Evolutionary conservation across 1,140 invertebrate species (phyloP).

Genomic region (Frieseomelitta varia): DNA sequence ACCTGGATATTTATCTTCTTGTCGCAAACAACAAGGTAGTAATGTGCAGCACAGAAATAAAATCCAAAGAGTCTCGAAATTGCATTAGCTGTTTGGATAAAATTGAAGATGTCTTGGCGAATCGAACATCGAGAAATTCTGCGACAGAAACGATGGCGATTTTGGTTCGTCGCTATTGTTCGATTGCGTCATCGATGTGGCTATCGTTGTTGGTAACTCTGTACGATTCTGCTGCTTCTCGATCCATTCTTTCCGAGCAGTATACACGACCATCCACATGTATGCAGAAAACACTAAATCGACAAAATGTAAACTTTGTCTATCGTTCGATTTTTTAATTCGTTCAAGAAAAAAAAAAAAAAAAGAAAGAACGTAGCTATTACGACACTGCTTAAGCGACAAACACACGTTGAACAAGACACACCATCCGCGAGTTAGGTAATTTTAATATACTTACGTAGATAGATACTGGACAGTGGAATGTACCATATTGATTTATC

Average conservation of each 20-base stretch:
- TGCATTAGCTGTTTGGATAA: constrained; percentile 29
- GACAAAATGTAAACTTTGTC: constrained; percentile 21
- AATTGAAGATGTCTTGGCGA: constrained; percentile 49
- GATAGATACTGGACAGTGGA: constrained; percentile 73
- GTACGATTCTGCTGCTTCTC: neutral
- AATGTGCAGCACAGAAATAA: neutral
- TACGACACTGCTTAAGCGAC: neutral
- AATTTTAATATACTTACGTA: constrained; percentile 71
- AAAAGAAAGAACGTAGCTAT: too few species aligned
- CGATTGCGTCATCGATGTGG: neutral
- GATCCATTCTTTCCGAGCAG: constrained; percentile 69
- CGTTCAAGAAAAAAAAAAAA: neutral
- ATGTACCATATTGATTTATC: constrained; percentile 72
- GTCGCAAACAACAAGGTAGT: neutral
- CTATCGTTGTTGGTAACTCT: neutral
- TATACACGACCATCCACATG: constrained; percentile 75
- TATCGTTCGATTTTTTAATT: neutral
- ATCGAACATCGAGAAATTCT: constrained; percentile 65
- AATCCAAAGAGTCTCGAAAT: neutral
- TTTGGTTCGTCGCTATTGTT: constrained; percentile 69
- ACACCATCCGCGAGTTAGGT: neutral
- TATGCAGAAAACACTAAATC: constrained; percentile 74
- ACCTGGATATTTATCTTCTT: neutral
- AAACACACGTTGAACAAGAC: neutral
- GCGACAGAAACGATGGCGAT: constrained; percentile 75